Conservation (phyloP, 2,888 invertebrate genomes). For the Sycophila texana region DNA sequence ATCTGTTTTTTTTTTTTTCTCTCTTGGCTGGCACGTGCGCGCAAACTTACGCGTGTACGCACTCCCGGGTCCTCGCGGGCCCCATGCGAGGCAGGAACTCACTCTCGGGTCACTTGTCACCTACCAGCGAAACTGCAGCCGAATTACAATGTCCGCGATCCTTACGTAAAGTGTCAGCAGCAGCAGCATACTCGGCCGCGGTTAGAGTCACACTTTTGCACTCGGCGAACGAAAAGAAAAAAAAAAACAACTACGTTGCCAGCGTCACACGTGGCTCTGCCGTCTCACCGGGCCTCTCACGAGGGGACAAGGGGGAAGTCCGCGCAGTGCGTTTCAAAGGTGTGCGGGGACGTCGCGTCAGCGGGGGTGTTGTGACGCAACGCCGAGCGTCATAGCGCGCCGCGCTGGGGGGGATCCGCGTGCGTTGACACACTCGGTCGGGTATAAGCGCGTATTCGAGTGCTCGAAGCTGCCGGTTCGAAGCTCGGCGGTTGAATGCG, state of each 20-base stretch:
- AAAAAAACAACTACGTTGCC: too few species aligned
- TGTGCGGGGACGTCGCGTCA: too few species aligned
- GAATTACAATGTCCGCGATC: conserved; percentile 31
- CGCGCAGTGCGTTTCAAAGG: too few species aligned
- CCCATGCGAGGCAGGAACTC: not conserved
- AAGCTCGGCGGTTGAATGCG: conserved; percentile 71
- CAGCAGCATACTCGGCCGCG: conserved; percentile 32
- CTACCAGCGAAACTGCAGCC: conserved; percentile 31
- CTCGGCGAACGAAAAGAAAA: not conserved
- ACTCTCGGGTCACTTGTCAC: not conserved
- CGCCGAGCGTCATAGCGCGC: too few species aligned
- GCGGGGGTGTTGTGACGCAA: too few species aligned
- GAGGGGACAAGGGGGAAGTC: not conserved
- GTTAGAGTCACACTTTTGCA: not conserved
- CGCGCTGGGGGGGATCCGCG: not conserved
- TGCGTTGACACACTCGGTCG: not conserved
- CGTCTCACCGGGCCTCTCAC: not conserved
- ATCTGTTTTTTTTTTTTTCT: conserved; percentile 31
- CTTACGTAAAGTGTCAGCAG: conserved; percentile 41
- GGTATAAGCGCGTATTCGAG: not conserved
- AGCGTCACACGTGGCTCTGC: too few species aligned
- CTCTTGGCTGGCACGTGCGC: conserved; percentile 11
- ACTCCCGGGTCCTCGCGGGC: not conserved
- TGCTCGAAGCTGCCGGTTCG: conserved; percentile 61
- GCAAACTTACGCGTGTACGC: not conserved